Base-by-base conservation (phyloP, 2,888 invertebrate genomes). In the Folsomia candida region DNA sequence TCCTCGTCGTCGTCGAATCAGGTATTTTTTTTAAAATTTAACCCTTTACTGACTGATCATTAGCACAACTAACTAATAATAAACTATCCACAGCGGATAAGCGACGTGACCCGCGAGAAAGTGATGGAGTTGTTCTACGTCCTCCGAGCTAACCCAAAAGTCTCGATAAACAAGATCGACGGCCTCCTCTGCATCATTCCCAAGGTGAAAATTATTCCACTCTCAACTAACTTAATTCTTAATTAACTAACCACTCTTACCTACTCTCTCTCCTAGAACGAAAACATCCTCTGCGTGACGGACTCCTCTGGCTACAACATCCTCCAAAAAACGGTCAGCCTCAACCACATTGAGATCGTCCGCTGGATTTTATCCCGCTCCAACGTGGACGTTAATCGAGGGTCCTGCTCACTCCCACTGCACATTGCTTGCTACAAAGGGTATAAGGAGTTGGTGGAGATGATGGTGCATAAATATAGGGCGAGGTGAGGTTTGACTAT, bases 351-450 rank as follows among this genome's bases (percentile, higher is more conserved):
- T 51, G 89, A 90, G 79, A 84, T 90, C 81, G 89, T 90, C 6
- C 84, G 88, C 76, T 89, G 89, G 88, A 84, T 89, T 62, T 81
- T 89, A 70, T 86, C 88, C 74, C 83, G 88, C 59, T 67, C 67
- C 60, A 69, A 69, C 47, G 89, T 83, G 37, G 89, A 90, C 81
- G 87, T 89, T 1, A 89, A 90, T 82, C 84, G 89, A 24, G 89
- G 89, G 76, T 87, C 88, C n/a, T 91, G 91, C 81, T 90, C 90
- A 76, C 84, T 90, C 65, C 91, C 91, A 1, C 83, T 91, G 64
- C 91, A 91, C 81, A 88, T 91, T 70, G 91, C 91, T 22, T 90
- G 90, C 75, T 84, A 88, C 47, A 88, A 89, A 81, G 91, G 90
- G 83, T 87, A 72, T 62, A 72, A 71, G 26, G 76, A 74, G 28